A percentile compares a stretch with the other conserved stretches of the same genome.
These are phyloP conservation scores for Aethes cnicana DNA, from an alignment of 2,888 invertebrate species.

Conservation along the genomic window DNA sequence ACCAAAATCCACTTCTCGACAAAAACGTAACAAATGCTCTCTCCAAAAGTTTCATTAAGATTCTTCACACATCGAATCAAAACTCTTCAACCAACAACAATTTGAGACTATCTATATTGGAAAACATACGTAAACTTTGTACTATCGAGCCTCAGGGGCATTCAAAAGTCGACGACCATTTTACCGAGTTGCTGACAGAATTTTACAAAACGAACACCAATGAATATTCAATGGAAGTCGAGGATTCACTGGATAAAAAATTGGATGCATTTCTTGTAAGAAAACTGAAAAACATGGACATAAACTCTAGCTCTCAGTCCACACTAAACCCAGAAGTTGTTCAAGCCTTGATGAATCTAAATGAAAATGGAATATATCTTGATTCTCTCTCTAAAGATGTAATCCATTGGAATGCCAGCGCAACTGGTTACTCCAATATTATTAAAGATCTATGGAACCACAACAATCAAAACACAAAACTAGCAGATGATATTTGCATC, in stretches of 20 bases:
- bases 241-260: constrained; percentile 41
- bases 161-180: constrained; percentile 50
- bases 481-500: constrained; percentile 53
- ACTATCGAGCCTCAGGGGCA: constrained; percentile 57
- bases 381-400: constrained; percentile 48
- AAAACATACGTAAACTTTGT: constrained; percentile 63
- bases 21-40: constrained; percentile 58
- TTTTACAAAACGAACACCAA: constrained; percentile 47
- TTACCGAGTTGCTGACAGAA: constrained; percentile 49
- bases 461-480: constrained; percentile 32
- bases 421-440: constrained; percentile 43
- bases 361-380: constrained; percentile 41
- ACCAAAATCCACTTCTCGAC: constrained; percentile 64
- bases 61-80: constrained; percentile 53
- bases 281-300: constrained; percentile 49
- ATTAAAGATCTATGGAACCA: constrained; percentile 55
- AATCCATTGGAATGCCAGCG: constrained; percentile 49
- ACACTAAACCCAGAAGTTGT: constrained; percentile 57
- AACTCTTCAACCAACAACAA: constrained; percentile 55
- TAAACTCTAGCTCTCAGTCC: constrained; percentile 45
- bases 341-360: constrained; percentile 64
- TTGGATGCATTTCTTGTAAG: constrained; percentile 62
- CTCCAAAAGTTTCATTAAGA: constrained; percentile 65
- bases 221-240: constrained; percentile 17
- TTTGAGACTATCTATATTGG: constrained; percentile 54